Evolutionary conservation across 2,113 vertebrate genomes (phyloP).

Genomic region (Myiozetetes cayanensis): DNA sequence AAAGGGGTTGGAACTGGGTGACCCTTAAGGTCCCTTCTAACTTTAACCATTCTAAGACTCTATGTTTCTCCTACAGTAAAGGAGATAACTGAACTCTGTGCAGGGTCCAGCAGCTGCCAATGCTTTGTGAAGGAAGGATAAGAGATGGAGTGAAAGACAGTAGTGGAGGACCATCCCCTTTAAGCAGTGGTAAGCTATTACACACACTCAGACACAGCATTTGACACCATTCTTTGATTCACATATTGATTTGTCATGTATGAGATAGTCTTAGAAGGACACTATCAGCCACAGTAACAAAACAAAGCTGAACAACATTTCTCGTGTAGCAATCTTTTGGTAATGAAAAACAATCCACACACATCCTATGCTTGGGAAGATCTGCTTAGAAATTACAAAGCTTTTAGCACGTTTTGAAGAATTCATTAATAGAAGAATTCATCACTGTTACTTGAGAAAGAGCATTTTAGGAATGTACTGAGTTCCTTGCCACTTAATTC

Average conservation of each 20-base stretch:
- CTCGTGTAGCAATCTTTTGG: not conserved
- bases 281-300: not conserved
- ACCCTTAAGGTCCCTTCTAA: not conserved
- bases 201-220: not conserved
- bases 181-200: not conserved
- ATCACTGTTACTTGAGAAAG: not conserved
- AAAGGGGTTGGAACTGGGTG: not conserved
- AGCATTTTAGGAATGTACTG: not conserved
- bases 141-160: not conserved
- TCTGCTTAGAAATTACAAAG: not conserved
- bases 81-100: fast-evolving
- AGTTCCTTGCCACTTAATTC: not conserved
- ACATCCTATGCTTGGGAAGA: not conserved
- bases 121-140: not conserved
- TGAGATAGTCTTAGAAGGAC: not conserved
- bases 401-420: not conserved
- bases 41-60: not conserved
- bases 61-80: not conserved
- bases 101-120: not conserved
- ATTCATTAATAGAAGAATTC: not conserved
- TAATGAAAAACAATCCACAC: not conserved
- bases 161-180: not conserved
- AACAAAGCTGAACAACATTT: not conserved
- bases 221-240: not conserved
- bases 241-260: fast-evolving